These are phyloP conservation scores for Ligdia adustata DNA, from an alignment of 2,888 invertebrate species.

Conservation along the genomic window DNA sequence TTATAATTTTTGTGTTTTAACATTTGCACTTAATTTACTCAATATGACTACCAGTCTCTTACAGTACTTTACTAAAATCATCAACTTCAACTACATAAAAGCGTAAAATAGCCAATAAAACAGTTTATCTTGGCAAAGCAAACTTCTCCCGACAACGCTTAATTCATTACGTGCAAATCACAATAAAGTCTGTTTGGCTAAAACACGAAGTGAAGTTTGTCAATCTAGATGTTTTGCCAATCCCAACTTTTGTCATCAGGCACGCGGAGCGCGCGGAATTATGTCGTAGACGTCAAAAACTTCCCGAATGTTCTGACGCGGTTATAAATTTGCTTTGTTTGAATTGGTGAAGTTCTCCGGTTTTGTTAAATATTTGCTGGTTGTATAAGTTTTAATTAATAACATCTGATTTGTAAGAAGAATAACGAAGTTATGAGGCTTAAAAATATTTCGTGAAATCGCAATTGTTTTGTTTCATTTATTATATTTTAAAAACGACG, in stretches of 20 bases:
- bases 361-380: slow-evolving; percentile 6
- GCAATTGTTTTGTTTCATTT: too few species aligned
- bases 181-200: slow-evolving; percentile 24
- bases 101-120: neutral
- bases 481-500: too few species aligned
- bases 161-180: slow-evolving; percentile 18
- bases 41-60: too few species aligned
- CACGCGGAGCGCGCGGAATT: slow-evolving; percentile 29
- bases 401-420: too few species aligned
- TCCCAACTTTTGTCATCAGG: slow-evolving; percentile 57
- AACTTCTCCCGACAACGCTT: slow-evolving; percentile 4
- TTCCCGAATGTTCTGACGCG: slow-evolving; percentile 22
- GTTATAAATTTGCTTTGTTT: slow-evolving; percentile 28
- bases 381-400: neutral
- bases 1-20: too few species aligned
- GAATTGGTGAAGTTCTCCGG: slow-evolving; percentile 11
- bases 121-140: neutral
- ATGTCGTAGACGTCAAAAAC: slow-evolving; percentile 27
- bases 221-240: slow-evolving; percentile 40
- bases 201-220: slow-evolving; percentile 26
- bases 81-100: neutral
- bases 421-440: too few species aligned
- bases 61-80: too few species aligned
- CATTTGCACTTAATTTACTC: too few species aligned
- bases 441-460: too few species aligned